Base-by-base conservation (phyloP, 64 coral and sea anemone species). In the Cladopsammia gracilis region DNA sequence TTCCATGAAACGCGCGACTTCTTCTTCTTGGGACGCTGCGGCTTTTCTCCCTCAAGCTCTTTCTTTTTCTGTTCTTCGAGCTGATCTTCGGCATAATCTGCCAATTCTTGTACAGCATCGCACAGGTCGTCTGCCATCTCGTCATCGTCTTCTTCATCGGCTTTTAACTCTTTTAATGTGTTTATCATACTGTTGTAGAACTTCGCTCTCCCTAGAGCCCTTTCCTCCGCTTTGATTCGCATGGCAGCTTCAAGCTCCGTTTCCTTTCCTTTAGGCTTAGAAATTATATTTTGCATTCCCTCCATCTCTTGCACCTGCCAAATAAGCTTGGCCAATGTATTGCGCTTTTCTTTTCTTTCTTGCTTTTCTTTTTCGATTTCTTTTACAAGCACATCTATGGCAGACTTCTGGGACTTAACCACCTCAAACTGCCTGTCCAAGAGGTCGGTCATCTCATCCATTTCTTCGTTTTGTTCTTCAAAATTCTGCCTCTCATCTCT, bases 261-360 rank as follows among this genome's bases (percentile, higher is more conserved):
- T 52, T 94, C 75, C 12, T 46, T 49, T 47, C 16, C 64, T 56
- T 19, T 19, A 10, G 68, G 79, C 48, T 98, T 92, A 12, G 88
- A 84, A 24, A 98, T 94, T 7, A 89, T 90, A 49, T 48, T 74
- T 54, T 88, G 89, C 96, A 98, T 91, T 24, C 87, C 96, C 53
- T 98, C 96, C 49, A 98, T 73, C 81, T 98, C 96, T 88, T 98
- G 91, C 7, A 98, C 61, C 62, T 98, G 87, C 88, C 92, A 87
- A 45, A 98, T 91, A 51, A 98, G 46, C 71, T 98, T 98, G 11
- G 96, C 96, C 18, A 98, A 80, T 54, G 93, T 90, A 50, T 85
- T 79, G 72, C 87, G 56, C 49, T 98, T 98, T 26, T 69, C 83
- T 26, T 91, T 98, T 47, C 91, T 94, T 70, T 81, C 94, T 24